Evolutionary conservation across 2,797 vertebrate species (phyloP).

Genomic region (Toxotes lorentzi): DNA sequence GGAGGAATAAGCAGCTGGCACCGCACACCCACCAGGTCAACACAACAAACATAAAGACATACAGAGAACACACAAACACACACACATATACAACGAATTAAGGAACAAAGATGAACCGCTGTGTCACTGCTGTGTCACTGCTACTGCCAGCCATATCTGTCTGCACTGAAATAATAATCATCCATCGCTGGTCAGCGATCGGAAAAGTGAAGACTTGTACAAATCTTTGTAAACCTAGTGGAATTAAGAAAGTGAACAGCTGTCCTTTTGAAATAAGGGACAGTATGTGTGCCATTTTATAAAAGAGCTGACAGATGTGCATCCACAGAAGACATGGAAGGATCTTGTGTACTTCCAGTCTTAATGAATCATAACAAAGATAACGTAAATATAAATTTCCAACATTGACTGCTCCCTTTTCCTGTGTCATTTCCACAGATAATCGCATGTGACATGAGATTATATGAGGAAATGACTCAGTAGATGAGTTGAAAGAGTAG

Average conservation of each 20-base stretch:
- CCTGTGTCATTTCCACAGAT: background rate
- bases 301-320: background rate
- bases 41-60: constrained; percentile 36
- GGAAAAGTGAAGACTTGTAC: too few relatives aligned
- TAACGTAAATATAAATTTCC: background rate
- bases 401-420: background rate
- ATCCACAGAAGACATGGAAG: background rate
- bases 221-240: too few relatives aligned
- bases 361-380: background rate
- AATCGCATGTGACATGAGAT: background rate
- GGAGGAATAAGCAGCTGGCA: constrained; percentile 38
- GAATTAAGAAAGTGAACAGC: too few relatives aligned
- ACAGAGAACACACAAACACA: constrained; percentile 14
- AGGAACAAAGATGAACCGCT: constrained; percentile 42
- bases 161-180: too few relatives aligned
- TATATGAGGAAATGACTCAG: constrained; percentile 19
- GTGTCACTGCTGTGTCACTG: too few relatives aligned
- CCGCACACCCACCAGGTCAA: constrained; percentile 51
- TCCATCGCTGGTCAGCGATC: too few relatives aligned
- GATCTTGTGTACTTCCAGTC: background rate
- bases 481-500: constrained; percentile 18
- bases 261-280: too few relatives aligned
- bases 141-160: too few relatives aligned
- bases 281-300: background rate
- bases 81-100: constrained; percentile 17